These are phyloP conservation scores for Chirona hameri DNA, from an alignment of 2,888 invertebrate species.

Conservation along the genomic window DNA sequence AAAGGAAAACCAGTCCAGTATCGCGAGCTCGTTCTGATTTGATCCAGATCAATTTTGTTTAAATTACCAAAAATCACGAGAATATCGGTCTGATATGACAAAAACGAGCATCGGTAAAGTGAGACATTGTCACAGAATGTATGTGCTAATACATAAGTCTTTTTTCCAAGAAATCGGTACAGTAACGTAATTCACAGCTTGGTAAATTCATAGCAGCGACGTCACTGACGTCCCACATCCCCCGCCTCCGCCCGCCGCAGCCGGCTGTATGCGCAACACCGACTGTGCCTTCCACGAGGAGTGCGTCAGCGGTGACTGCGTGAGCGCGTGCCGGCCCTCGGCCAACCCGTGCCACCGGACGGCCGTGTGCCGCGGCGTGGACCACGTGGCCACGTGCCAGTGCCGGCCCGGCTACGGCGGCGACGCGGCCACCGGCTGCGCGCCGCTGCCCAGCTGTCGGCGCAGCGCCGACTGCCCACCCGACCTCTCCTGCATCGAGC, in stretches of 20 bases:
- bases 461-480: constrained; percentile 43
- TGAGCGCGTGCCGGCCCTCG: constrained; percentile 50
- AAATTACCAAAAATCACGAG: not conserved
- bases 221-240: too few species aligned
- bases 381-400: constrained; percentile 57
- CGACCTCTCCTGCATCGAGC: constrained; percentile 63
- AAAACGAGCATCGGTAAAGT: too few species aligned
- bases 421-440: constrained; percentile 39
- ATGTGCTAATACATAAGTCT: too few species aligned
- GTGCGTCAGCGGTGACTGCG: constrained; percentile 40
- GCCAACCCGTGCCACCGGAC: constrained; percentile 56
- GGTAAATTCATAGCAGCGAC: too few species aligned
- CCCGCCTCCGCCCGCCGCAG: constrained; percentile 29
- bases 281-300: constrained; percentile 38
- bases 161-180: too few species aligned
- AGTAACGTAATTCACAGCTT: too few species aligned
- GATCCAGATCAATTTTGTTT: too few species aligned
- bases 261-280: constrained; percentile 38
- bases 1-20: too few species aligned
- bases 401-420: constrained; percentile 85
- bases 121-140: too few species aligned
- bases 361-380: constrained; percentile 36
- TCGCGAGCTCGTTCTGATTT: too few species aligned
- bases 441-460: constrained; percentile 36
- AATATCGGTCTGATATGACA: too few species aligned